Conservation (phyloP, 2,888 invertebrate genomes). For the Camponotus fellah region DNA sequence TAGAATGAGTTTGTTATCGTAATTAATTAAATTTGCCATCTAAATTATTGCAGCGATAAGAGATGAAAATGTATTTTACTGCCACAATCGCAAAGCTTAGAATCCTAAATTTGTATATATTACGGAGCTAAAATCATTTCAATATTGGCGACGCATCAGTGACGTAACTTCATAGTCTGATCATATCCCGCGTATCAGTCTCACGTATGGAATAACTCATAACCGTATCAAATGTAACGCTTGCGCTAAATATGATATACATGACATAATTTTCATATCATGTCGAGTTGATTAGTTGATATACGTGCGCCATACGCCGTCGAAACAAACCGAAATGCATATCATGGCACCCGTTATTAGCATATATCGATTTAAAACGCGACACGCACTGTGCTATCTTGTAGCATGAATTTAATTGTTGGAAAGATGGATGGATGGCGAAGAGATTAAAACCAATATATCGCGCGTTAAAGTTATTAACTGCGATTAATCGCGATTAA, state of each 20-base stretch:
- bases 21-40: not conserved
- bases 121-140: slow-evolving; percentile 24
- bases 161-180: slow-evolving; percentile 49
- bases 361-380: slow-evolving; percentile 63
- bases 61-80: not conserved
- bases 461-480: slow-evolving; percentile 19
- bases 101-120: slow-evolving; percentile 6
- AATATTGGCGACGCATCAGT: slow-evolving; percentile 34
- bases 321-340: slow-evolving; percentile 56
- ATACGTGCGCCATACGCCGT: slow-evolving; percentile 16
- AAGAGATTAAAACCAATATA: slow-evolving; percentile 45
- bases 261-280: slow-evolving; percentile 72
- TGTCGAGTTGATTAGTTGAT: slow-evolving; percentile 64
- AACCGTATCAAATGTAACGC: slow-evolving; percentile 64
- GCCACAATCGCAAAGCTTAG: not conserved
- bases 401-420: slow-evolving; percentile 43
- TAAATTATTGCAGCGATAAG: not conserved
- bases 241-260: slow-evolving; percentile 62
- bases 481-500: slow-evolving; percentile 46
- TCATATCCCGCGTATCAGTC: slow-evolving; percentile 53
- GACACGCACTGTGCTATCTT: slow-evolving; percentile 24
- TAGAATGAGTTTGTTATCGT: not conserved
- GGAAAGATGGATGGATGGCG: slow-evolving; percentile 28
- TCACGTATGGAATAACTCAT: slow-evolving; percentile 66
- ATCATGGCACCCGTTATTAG: slow-evolving; percentile 56